Percentiles rank a stretch among this genome's conserved stretches.
Conservation (phyloP, 2,888 invertebrate species). For the Trichacis sp. region DNA sequence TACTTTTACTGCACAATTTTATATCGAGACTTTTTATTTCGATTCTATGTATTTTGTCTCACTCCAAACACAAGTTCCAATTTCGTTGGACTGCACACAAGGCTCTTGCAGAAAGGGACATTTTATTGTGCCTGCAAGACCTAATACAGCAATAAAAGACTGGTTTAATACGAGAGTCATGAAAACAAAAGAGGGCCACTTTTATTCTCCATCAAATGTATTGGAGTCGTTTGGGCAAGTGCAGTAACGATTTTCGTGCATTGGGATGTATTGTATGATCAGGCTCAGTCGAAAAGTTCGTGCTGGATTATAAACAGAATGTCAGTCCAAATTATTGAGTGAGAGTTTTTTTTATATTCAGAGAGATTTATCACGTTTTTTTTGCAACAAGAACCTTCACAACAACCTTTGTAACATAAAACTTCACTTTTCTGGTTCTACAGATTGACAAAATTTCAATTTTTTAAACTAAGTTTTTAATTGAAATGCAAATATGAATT, state of each 20-base stretch:
- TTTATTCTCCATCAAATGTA: constrained; percentile 19
- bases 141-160: constrained; percentile 22
- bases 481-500: no score
- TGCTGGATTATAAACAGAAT: no score
- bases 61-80: constrained; percentile 35
- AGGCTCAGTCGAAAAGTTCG: constrained; percentile 41
- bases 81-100: constrained; percentile 36
- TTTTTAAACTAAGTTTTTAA: no score
- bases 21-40: no score
- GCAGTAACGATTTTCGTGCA: constrained; percentile 29
- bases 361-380: no score
- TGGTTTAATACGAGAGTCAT: constrained; percentile 29
- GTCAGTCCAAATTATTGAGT: no score
- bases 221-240: constrained; percentile 16
- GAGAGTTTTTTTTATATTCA: no score
- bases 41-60: constrained; percentile 17
- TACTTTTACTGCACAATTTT: no score
- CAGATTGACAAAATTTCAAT: no score
- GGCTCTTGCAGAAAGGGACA: constrained; percentile 24
- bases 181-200: constrained; percentile 21
- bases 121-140: constrained; percentile 42
- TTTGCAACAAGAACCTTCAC: no score
- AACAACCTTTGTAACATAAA: no score
- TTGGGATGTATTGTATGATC: constrained; percentile 22
- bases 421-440: no score